Evolutionary conservation across 2,888 invertebrate genomes (phyloP), one percentile per base, ranked within the genome.

Genomic region (Thecophora atra): DNA sequence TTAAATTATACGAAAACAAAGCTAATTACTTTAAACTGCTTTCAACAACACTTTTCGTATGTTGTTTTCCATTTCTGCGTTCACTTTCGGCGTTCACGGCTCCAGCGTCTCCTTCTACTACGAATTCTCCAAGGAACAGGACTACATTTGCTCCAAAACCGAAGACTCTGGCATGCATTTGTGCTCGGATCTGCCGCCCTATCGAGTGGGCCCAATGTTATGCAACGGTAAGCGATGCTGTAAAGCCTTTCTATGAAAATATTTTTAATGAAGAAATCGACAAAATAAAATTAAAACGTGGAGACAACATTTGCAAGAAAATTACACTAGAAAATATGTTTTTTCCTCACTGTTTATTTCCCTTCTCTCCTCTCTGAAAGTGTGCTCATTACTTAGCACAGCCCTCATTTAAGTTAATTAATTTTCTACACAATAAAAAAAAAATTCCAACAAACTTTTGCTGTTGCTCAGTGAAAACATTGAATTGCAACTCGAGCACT

Each of bases 91-190:
- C 70, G n/a, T 47, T 37, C 15, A 26, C 58, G 26, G 37, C 75
- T 76, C 71, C 88, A 91, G 91, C 87, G 89, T 90, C 85, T 93
- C 94, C 81, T 92, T 93, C 85, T 94, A 94, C 90, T 97, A 95
- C 90, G 93, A 93, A 87, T 92, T 93, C 88, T 92, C 92, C 74
- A 93, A 93, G 87, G 95, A 95, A 83, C 91, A 95, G 88, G 99
- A 99, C 88, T 99, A 97, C 88, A 99, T 99, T 82, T 99, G 99
- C 89, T 95, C 96, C 77, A 92, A 93, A 79, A 92, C 94, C 47
- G 94, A 95, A 79, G 96, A 96, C 85, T 95, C 93, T 77, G 99
- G 99, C 44, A 97, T 99, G 96, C 97, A 98, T 86, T 88, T 89
- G 54, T 98, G 98, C 86, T 89, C 90, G 68, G 89, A 94, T 85